These are phyloP conservation scores for Oreonectes daqikongensis DNA, from an alignment of 2,797 vertebrate species.

Conservation along the genomic window DNA sequence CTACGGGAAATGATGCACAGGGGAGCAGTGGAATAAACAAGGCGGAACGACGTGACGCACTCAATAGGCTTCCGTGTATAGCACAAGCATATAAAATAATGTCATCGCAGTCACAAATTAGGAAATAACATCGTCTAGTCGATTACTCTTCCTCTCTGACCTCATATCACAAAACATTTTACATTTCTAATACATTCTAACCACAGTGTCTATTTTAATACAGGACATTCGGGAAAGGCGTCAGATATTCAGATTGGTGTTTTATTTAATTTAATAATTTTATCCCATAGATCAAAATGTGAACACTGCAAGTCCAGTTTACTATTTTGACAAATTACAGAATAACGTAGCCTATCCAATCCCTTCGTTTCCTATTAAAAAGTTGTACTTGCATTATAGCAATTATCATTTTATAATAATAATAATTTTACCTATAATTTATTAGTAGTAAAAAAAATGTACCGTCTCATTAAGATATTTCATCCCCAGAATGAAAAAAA, in stretches of 20 bases:
- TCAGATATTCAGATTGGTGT: neutral
- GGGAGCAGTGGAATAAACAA: conserved; percentile 52
- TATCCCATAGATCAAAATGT: neutral
- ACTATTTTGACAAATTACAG: neutral
- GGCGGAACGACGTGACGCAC: conserved; percentile 47
- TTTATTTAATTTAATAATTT: neutral
- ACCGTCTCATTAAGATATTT: neutral
- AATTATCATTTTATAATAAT: conserved; percentile 1
- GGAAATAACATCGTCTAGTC: neutral
- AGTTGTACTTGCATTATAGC: neutral
- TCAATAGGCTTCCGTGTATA: conserved; percentile 32
- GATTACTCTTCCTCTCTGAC: conserved; percentile 19
- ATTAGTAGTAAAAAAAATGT: conserved; percentile 2
- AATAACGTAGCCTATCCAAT: too few species aligned
- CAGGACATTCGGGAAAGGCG: too few species aligned
- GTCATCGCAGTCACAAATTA: conserved; percentile 14
- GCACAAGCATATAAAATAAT: conserved; percentile 33
- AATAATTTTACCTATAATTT: neutral
- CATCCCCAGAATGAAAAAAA: conserved; percentile 20
- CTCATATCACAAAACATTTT: neutral
- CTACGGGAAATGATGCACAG: conserved; percentile 43
- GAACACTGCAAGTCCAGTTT: neutral
- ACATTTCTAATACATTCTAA: neutral
- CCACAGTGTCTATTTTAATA: neutral
- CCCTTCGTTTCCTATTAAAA: neutral